Conservation (phyloP, 2,113 vertebrate genomes). For the Engraulis encrasicolus region DNA sequence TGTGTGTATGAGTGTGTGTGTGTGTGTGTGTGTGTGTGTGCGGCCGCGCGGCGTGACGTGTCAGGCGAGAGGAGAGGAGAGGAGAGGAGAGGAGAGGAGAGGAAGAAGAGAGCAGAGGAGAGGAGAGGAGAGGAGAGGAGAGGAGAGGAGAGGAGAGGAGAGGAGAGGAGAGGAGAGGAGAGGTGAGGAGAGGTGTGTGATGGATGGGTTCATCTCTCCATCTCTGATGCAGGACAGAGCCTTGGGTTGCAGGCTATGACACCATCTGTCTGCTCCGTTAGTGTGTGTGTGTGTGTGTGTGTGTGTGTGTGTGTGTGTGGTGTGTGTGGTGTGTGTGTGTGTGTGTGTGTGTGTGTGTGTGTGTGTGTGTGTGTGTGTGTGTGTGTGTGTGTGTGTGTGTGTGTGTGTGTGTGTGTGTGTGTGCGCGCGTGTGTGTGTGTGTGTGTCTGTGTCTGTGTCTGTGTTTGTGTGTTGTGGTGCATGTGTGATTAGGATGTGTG, state of each 20-base stretch:
- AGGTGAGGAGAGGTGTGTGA: slow-evolving; percentile 56
- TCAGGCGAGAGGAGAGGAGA: too few species aligned
- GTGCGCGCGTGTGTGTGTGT: too few species aligned
- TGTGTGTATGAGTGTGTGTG: too few species aligned
- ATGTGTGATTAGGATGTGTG: slow-evolving; percentile 17
- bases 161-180: too few species aligned
- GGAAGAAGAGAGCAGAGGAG: too few species aligned
- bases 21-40: too few species aligned
- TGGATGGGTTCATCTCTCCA: slow-evolving; percentile 54
- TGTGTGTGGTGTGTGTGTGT: slow-evolving; percentile 22
- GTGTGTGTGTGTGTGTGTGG: slow-evolving; percentile 10
- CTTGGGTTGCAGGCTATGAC: slow-evolving; percentile 18
- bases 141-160: too few species aligned
- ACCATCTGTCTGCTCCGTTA: slow-evolving; percentile 28
- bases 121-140: too few species aligned
- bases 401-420: background rate
- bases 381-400: background rate
- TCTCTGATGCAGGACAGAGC: slow-evolving; percentile 32
- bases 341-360: background rate
- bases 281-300: slow-evolving; percentile 17
- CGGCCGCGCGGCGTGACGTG: too few species aligned
- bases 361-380: slow-evolving; percentile 4
- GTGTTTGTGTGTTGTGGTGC: slow-evolving; percentile 17
- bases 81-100: too few species aligned
- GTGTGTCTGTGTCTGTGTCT: too few species aligned